Evolutionary conservation across 2,797 vertebrate genomes (phyloP).

Genomic region (Dicrostonyx torquatus): DNA sequence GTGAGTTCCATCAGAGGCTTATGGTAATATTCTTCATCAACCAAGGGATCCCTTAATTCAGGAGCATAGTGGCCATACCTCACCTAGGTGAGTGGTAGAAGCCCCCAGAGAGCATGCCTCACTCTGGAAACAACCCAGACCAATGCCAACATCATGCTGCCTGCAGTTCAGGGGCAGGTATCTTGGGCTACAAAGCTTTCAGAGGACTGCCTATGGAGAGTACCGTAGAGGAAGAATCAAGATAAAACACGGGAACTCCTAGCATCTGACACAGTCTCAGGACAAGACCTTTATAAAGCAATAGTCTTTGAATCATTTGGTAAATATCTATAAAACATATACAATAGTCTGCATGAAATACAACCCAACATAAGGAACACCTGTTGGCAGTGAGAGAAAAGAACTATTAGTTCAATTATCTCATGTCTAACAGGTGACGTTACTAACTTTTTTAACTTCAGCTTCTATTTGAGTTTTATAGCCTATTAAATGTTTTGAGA

Average conservation of each 20-base stretch:
- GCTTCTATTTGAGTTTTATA: not conserved
- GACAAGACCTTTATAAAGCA: not conserved
- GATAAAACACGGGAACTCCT: not conserved
- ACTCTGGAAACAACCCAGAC: not conserved
- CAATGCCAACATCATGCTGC: not conserved
- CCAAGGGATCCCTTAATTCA: conserved; percentile 90
- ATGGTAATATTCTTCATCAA: conserved; percentile 87
- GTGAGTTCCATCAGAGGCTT: conserved; percentile 85
- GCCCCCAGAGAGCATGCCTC: not conserved
- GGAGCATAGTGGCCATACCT: conserved; percentile 93
- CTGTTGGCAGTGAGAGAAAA: not conserved
- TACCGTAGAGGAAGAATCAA: not conserved
- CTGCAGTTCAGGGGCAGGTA: not conserved
- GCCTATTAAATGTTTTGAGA: not conserved
- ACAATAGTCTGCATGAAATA: not conserved
- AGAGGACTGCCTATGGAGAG: not conserved
- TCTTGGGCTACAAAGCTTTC: not conserved
- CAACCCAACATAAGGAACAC: not conserved
- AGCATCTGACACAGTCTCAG: not conserved
- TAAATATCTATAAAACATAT: not conserved
- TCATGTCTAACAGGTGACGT: not conserved
- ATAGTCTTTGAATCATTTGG: not conserved
- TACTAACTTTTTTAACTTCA: not conserved
- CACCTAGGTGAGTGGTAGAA: conserved; percentile 86
- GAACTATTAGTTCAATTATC: not conserved